Base-by-base conservation (phyloP, 2,797 vertebrate genomes). In the Anguilla anguilla region DNA sequence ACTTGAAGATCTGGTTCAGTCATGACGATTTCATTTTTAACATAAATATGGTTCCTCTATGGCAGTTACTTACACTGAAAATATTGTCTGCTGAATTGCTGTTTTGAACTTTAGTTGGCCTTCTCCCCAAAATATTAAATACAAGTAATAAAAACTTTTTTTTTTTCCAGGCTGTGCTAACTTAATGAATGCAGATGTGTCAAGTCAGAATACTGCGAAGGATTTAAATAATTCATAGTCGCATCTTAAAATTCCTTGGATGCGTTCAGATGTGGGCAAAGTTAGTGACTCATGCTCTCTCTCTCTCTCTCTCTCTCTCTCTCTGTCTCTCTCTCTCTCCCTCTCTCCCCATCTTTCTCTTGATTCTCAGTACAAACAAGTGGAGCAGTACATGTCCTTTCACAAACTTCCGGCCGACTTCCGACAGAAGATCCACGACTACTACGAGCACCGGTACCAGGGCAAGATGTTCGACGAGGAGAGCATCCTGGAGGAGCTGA, bases 391-490 rank as follows among this genome's bases (percentile, higher is more conserved):
- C 94, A 99, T 99, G 98, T 99, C 98, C 88, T 99, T 99, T 95
- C 98, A 99, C 96, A 99, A 99, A 90, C 96, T 99, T 89, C 98
- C 98, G 0, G 97, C 98, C 0, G 98, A 99, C 92, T 98, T 99
- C 94, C 96, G 98, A 9, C 98, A 99, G 95, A 98, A 97, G 93
- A 98, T 99, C 94, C 98, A 99, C 0, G 98, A 99, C 94, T 99
- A 99, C 95, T 99, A 99, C 0, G 98, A 99, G 91, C 98, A 99
- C 91, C 95, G 98, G 69, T 99, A 99, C 96, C 98, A 99, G 92
- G 98, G 98, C 92, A 99, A 99, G 96, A 99, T 99, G 98, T 99
- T 99, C 0, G 98, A 99, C 0, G 98, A 99, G 91, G 98, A 99
- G 95, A 99, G 97, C 94, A 99, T 99, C 93, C 95, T 99, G 83